Evolutionary conservation across 2,888 invertebrate species (phyloP).

Genomic region (Eremobia ochroleuca): DNA sequence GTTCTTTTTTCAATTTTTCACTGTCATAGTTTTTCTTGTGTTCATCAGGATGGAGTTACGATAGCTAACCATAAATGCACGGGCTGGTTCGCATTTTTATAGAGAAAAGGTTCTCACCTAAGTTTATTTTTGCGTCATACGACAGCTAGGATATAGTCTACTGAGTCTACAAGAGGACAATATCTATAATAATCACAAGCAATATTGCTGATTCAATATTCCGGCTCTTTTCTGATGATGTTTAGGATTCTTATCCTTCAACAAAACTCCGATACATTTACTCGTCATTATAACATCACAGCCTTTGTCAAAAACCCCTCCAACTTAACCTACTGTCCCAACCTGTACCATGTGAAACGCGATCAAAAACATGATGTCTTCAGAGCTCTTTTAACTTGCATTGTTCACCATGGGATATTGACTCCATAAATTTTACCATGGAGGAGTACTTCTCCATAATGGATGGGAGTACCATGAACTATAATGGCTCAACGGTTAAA

Average conservation of each 20-base stretch:
- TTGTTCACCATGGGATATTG: conserved; percentile 65
- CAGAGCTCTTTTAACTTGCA: conserved; percentile 60
- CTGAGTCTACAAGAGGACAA: background rate
- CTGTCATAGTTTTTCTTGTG: background rate
- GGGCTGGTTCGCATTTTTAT: background rate
- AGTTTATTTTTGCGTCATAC: background rate
- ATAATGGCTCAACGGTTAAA: conserved; percentile 54
- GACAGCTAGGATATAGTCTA: background rate
- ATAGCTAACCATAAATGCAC: background rate
- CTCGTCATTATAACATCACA: background rate
- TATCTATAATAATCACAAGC: too few species aligned
- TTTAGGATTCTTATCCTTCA: background rate
- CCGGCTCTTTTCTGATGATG: too few species aligned
- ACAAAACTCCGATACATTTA: background rate
- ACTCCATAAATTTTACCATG: conserved; percentile 62
- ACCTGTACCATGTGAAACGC: conserved; percentile 9
- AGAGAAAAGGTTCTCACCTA: background rate
- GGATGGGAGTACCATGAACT: conserved; percentile 59
- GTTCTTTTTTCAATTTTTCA: conserved; percentile 25
- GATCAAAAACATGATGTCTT: conserved; percentile 64
- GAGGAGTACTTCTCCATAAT: conserved; percentile 51
- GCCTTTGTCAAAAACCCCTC: background rate
- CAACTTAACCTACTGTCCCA: conserved; percentile 33
- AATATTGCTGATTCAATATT: too few species aligned
- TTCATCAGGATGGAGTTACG: background rate